Evolutionary conservation across 2,113 vertebrate species (phyloP), one percentile per base, ranked within the genome.

Genomic region (Corythornis vintsioides): DNA sequence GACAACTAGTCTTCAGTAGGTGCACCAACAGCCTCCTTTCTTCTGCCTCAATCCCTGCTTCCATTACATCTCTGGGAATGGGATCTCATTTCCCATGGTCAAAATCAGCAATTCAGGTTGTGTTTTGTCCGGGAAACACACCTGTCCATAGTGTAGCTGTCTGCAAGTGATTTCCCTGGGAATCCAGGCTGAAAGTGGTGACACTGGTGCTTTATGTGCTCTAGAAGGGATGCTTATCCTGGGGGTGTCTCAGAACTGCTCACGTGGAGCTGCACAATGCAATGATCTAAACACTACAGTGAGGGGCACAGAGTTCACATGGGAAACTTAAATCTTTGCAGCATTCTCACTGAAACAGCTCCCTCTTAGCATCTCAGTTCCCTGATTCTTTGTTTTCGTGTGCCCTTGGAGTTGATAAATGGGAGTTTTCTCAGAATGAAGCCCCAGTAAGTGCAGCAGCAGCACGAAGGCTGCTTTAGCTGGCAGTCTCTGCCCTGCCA

Each of bases 401-500:
- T 35, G 11, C 20, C 50, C 77, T 70, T 24, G 19, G 73, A 47
- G 43, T 43, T 65, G 26, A 22, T n/a, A 52, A 24, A 35, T 7
- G 38, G 38, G 8, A 45, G 12, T 67, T 83, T 38, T 55, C 22
- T 76, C 25, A 6, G 29, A 42, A 26, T 2, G 15, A 28, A 52
- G 35, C 10, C 3, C 31, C 18, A 29, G 2, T 0, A 5, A 26
- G 42, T 0, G 4, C 15, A 43, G 56, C 25, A 15, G 80, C 38
- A 15, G 25, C 38, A 1, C 10, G 14, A 64, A 13, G 5, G 0
- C 55, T 15, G 70, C 1, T 15, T 42, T 3, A 35, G 67, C 10
- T 47, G 2, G 52, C 59, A 19, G 26, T 3, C 14, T 7, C 22
- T 24, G 43, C 45, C 5, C 21, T 45, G 43, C 21, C 45, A 24